Percentiles rank a stretch among this genome's conserved stretches.
phyloP scores from a whole-genome alignment of 2,888 invertebrate genomes.

The Harpalus rubripes region DNA sequence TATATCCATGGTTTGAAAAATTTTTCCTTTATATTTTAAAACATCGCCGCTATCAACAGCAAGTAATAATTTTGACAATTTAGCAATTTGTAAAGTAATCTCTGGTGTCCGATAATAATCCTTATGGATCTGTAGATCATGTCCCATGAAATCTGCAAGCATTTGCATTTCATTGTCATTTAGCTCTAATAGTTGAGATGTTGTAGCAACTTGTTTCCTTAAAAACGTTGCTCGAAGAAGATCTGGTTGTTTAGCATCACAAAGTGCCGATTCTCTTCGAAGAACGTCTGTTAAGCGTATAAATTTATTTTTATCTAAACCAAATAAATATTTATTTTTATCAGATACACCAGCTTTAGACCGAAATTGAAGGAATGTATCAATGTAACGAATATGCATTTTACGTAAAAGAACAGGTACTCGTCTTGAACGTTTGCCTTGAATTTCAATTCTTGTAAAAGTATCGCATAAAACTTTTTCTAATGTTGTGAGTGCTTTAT shows the following conservation, averaged over 20 bases:
- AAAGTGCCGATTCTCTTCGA: background rate
- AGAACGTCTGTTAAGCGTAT: constrained; percentile 9
- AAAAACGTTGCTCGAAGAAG: constrained; percentile 68
- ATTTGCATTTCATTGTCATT: constrained; percentile 55
- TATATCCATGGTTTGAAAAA: constrained; percentile 27
- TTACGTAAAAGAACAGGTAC: background rate
- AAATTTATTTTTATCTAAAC: constrained; percentile 1
- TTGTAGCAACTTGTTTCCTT: constrained; percentile 61
- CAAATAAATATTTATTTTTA: constrained; percentile 38
- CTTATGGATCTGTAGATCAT: constrained; percentile 43
- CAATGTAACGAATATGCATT: background rate
- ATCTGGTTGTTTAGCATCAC: constrained; percentile 2
- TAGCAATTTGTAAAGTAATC: constrained; percentile 34
- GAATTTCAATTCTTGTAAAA: background rate
- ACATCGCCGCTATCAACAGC: constrained; percentile 42
- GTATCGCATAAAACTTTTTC: background rate
- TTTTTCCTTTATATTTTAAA: constrained; percentile 23
- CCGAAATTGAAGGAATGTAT: constrained; percentile 7
- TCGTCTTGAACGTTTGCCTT: background rate
- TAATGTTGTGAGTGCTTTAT: too few relatives aligned
- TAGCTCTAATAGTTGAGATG: constrained; percentile 53
- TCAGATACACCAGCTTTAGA: background rate
- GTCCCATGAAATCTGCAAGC: constrained; percentile 60
- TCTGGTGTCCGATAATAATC: constrained; percentile 56
- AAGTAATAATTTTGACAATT: constrained; percentile 39